Base-by-base conservation (phyloP, 2,888 invertebrate species). In the Calameuta filiformis region DNA sequence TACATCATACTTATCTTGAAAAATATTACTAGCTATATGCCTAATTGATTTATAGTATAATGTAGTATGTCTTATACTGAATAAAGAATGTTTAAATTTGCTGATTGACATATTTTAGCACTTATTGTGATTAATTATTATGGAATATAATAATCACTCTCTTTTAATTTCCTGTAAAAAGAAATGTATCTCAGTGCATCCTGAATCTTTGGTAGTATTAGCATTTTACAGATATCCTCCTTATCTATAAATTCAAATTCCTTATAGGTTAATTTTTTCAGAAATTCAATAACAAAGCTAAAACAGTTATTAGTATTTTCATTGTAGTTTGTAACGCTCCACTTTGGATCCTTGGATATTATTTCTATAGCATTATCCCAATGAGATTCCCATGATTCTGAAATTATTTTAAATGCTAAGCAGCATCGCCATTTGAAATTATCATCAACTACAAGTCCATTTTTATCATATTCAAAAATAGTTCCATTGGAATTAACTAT, bases 131-230 rank as follows among this genome's bases (percentile, higher is more conserved):
- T 78, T 68, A 77, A 77, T 71, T 71, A 71, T 71, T 71, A 71
- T 40, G 73, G 12, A 74, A 34, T 74, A 74, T 35, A 35, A 75
- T 78, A 75, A 78, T 93, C 93, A 81, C 90, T 90, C 83, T 92
- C 92, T 80, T 93, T 93, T 69, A 97, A 93, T 90, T 95, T 95
- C 86, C 97, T 94, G 90, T 96, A 97, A 68, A 97, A 92, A 1
- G 95, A 95, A 83, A 97, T 96, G 90, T 97, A 98, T 92, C 96
- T 97, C 75, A 97, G 95, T 73, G 97, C 97, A 34, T 96, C 94
- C 37, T 96, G 95, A 68, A 97, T 96, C 87, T 95, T 94, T 4
- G 97, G 97, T 79, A 97, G 94, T 83, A 98, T 96, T 91, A 96
- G 96, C 87, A 95, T 94, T 90, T 96, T 95, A 89, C 97, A 97